Conservation (phyloP, 2,888 invertebrate species). For the Mycalesis mineus region DNA sequence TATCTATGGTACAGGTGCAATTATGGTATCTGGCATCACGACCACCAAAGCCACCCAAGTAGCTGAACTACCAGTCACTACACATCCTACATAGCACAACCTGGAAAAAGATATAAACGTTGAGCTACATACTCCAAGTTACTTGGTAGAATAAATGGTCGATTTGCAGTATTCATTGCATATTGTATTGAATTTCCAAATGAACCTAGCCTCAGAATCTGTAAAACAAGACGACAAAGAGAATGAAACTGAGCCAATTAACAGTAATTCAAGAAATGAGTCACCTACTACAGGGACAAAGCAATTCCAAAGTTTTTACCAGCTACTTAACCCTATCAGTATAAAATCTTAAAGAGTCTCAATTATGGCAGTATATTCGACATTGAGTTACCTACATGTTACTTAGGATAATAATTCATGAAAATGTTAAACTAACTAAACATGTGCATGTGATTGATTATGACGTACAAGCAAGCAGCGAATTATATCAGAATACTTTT, state of each 20-base stretch:
- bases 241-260: constrained; percentile 16
- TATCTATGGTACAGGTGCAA: no score
- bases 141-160: no score
- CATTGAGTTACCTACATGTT: constrained; percentile 10
- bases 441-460: background rate
- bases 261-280: constrained; percentile 21
- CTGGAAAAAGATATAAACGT: no score
- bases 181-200: background rate
- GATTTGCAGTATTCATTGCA: no score
- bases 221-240: constrained; percentile 10
- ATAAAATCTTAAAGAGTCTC: constrained; percentile 23
- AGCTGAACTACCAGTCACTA: no score
- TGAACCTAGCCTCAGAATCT: background rate
- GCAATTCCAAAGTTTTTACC: constrained; percentile 23
- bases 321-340: constrained; percentile 22
- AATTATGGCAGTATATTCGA: constrained; percentile 27
- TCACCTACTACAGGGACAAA: constrained; percentile 22
- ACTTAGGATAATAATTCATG: background rate
- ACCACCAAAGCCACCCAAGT: no score
- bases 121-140: no score
- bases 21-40: no score
- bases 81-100: no score
- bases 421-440: constrained; percentile 3
- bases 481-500: background rate
- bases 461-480: background rate